Conservation (phyloP, 2,797 vertebrate genomes). For the Acanthis flammea region DNA sequence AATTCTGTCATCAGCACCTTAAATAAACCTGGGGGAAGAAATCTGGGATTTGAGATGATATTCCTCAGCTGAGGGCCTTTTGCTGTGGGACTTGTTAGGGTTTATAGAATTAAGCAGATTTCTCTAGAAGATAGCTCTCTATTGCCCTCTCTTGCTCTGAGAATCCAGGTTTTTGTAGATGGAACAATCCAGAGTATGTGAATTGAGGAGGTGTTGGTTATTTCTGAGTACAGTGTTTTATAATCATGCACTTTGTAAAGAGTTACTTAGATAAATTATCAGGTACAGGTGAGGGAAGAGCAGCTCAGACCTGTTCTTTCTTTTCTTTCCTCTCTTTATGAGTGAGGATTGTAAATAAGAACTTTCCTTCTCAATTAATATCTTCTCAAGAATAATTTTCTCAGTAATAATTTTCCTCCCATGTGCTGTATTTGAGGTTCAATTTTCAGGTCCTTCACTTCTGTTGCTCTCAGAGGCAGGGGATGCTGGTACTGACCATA, state of each 20-base stretch:
- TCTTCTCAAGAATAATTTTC: not conserved
- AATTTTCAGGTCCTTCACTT: not conserved
- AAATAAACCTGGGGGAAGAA: not conserved
- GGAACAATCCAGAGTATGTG: not conserved
- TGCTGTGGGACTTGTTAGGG: not conserved
- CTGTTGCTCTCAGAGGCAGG: accelerated
- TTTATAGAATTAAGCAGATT: not conserved
- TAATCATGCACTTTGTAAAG: not conserved
- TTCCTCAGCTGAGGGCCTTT: not conserved
- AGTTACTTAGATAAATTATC: not conserved
- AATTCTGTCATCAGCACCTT: not conserved
- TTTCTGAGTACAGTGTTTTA: not conserved
- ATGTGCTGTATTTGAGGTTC: not conserved
- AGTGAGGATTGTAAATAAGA: not conserved
- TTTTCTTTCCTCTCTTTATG: not conserved
- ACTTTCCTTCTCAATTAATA: not conserved
- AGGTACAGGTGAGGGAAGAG: not conserved
- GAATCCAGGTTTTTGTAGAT: not conserved
- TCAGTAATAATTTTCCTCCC: not conserved
- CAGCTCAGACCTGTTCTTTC: not conserved
- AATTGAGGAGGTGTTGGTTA: not conserved
- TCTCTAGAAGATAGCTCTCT: conserved; percentile 42
- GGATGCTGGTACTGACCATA: not conserved
- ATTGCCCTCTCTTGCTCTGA: conserved; percentile 61
- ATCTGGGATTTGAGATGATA: not conserved